These are phyloP conservation scores for Holocentrus rufus DNA, from an alignment of 2,797 vertebrate genomes.

Conservation along the genomic window DNA sequence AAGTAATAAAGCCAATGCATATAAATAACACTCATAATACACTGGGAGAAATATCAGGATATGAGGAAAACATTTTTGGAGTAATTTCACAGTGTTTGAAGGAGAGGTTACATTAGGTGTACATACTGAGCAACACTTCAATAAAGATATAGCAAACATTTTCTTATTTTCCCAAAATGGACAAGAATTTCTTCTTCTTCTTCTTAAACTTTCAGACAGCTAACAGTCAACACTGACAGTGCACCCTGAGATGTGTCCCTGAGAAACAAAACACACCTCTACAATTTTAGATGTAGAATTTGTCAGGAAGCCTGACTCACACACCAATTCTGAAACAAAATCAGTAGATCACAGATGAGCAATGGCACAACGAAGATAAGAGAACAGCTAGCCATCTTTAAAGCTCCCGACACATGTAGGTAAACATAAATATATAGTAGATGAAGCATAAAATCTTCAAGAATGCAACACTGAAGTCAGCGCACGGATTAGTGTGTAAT, in stretches of 20 bases:
- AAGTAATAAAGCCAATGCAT: slow-evolving; percentile 1
- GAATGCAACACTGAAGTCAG: slow-evolving; percentile 36
- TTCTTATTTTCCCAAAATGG: slow-evolving; percentile 27
- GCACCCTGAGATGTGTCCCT: slow-evolving; percentile 38
- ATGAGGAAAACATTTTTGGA: slow-evolving; percentile 1
- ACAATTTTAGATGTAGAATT: slow-evolving; percentile 26
- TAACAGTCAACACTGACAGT: slow-evolving; percentile 6
- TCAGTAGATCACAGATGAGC: slow-evolving; percentile 16
- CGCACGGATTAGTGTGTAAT: slow-evolving; percentile 32
- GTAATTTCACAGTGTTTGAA: slow-evolving; percentile 43
- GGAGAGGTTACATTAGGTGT: not conserved
- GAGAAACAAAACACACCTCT: slow-evolving; percentile 44
- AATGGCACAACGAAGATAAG: slow-evolving; percentile 32
- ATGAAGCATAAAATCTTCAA: slow-evolving; percentile 11
- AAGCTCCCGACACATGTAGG: slow-evolving; percentile 14
- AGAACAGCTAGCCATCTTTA: slow-evolving; percentile 46
- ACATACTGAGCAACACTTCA: slow-evolving; percentile 23
- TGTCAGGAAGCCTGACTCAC: slow-evolving; percentile 3
- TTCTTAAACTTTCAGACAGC: slow-evolving; percentile 6
- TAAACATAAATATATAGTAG: slow-evolving; percentile 23
- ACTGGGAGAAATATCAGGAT: not conserved
- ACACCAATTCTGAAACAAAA: slow-evolving; percentile 4
- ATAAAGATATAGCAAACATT: not conserved
- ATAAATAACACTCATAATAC: slow-evolving; percentile 24
- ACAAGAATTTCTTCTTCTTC: slow-evolving; percentile 38